Evolutionary conservation across 2,888 invertebrate genomes (phyloP).

Genomic region (Hirtodrosophila alboralis): DNA sequence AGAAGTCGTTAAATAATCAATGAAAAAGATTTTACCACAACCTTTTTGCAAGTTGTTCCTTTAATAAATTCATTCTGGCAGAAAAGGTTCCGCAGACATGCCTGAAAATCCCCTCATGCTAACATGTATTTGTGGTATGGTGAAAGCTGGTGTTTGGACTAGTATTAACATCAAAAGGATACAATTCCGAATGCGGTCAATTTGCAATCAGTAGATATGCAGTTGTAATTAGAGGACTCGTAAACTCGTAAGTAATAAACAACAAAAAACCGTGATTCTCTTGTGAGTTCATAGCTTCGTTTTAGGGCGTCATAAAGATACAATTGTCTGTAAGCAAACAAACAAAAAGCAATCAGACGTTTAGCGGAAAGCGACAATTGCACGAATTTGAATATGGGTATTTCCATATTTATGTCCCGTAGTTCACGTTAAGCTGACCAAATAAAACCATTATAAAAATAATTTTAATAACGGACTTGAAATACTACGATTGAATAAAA

Average conservation of each 20-base stretch:
- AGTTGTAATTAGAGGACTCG: slow-evolving; percentile 60
- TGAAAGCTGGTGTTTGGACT: slow-evolving; percentile 1
- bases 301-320: no score
- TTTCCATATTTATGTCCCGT: no score
- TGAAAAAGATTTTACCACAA: slow-evolving; percentile 74
- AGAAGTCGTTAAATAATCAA: slow-evolving; percentile 84
- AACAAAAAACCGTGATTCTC: slow-evolving; percentile 14
- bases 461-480: no score
- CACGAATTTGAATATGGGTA: no score
- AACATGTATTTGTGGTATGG: neutral
- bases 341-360: no score
- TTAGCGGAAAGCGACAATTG: no score
- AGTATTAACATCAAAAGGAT: slow-evolving; percentile 15
- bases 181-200: slow-evolving; percentile 36
- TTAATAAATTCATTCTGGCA: slow-evolving; percentile 44
- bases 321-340: no score
- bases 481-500: no score
- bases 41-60: slow-evolving; percentile 12
- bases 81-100: slow-evolving; percentile 23
- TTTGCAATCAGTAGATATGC: slow-evolving; percentile 55
- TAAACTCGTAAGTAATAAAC: slow-evolving; percentile 73
- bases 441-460: no score
- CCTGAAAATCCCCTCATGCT: slow-evolving; percentile 2
- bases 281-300: no score
- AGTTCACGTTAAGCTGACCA: no score